Evolutionary conservation across 2,888 invertebrate species (phyloP).

Genomic region (Mesorhabditis belari): DNA sequence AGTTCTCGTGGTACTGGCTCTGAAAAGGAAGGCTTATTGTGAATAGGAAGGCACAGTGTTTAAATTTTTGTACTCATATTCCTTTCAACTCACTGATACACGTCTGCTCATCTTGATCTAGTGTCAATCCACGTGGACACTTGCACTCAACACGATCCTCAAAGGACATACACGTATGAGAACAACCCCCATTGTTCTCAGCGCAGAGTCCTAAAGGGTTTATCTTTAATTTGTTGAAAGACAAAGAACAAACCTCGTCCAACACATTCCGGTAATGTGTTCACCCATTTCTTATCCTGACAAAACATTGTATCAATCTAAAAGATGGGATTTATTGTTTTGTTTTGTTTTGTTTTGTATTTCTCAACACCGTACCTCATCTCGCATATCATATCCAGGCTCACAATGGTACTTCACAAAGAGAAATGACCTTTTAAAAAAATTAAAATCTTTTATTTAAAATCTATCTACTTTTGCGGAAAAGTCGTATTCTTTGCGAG

Average conservation of each 20-base stretch:
- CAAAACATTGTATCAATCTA: slow-evolving; percentile 47
- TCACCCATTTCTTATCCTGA: slow-evolving; percentile 45
- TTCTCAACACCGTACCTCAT: slow-evolving; percentile 32
- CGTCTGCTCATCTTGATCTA: slow-evolving; percentile 42
- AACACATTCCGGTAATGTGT: slow-evolving; percentile 42
- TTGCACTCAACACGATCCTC: slow-evolving; percentile 46
- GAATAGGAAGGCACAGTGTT: too few species aligned
- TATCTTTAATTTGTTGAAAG: too few species aligned
- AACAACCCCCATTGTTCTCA: slow-evolving; percentile 48
- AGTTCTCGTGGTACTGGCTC: slow-evolving; percentile 49
- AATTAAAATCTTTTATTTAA: slow-evolving; percentile 4
- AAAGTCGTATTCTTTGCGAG: slow-evolving; percentile 38
- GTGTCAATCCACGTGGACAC: slow-evolving; percentile 47
- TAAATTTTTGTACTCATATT: neutral
- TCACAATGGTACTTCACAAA: slow-evolving; percentile 52
- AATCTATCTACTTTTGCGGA: slow-evolving; percentile 12
- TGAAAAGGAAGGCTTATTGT: slow-evolving; percentile 13
- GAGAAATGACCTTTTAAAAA: slow-evolving; percentile 34
- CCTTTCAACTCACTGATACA: slow-evolving; percentile 39
- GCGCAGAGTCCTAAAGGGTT: slow-evolving; percentile 41
- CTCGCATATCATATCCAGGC: slow-evolving; percentile 48
- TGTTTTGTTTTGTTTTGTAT: neutral
- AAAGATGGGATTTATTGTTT: too few species aligned
- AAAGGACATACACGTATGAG: slow-evolving; percentile 45
- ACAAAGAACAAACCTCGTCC: slow-evolving; percentile 46